Base-by-base conservation (phyloP, 2,113 vertebrate species). In the Amblyornis subalaris region DNA sequence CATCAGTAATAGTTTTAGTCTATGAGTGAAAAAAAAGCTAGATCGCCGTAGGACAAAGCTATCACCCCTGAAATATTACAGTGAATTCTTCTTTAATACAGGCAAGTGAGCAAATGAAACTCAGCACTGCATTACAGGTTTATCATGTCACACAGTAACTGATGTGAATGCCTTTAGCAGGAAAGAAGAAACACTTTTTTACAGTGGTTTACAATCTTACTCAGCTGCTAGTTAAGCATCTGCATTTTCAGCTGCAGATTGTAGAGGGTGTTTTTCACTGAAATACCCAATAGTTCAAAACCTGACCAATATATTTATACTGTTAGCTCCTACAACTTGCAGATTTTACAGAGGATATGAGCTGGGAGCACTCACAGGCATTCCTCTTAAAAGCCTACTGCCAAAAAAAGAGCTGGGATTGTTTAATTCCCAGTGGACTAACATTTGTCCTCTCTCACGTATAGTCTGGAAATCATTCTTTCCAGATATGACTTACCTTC, bases 11-110 rank as follows among this genome's bases (percentile, higher is more conserved):
- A 67, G 24, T 6, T 77, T 85, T 80, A 48, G 11, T 74, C 29
- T 79, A 9, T 60, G 24, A 45, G 29, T 57, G 12, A 57, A 28
- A 58, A 24, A 62, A 80, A 80, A 80, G 7, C 14, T 90, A 69
- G 82, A 35, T 73, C 61, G 23, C 36, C 6, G 6, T 61, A 85
- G 48, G 6, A 90, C 69, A 86, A 80, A 16, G 17, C 45, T 78
- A 54, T 74, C 25, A 51, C 50, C 22, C 42, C 61, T 82, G 44
- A 62, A 9, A 31, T 89, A 90, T 73, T 50, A 44, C 36, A 78
- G 42, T 90, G 36, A 93, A 82, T 94, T 94, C 33, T 35, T 82
- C 60, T 66, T 92, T 58, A 92, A 57, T 80, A 80, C 6, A 92
- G 6, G 12, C 22, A 74, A 58, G 57, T 36, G 15, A 92, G 42